Base-by-base conservation (phyloP, 92 coral and sea anemone species). In the Palythoa grandiflora region DNA sequence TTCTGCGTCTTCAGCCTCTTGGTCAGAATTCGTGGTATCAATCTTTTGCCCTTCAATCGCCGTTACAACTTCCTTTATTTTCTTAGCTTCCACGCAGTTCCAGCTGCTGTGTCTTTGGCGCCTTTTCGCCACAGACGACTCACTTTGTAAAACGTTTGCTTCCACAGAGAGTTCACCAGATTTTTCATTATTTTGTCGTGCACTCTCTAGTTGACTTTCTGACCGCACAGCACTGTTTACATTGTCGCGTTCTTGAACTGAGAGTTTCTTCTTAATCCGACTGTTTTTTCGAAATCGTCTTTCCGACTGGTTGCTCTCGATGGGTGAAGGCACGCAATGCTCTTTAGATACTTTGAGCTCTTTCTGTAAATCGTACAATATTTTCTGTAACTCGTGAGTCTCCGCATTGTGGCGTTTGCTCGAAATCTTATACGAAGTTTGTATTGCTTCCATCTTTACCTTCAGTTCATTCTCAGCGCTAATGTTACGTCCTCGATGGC, bases 401-500 rank as follows among this genome's bases (percentile, higher is more conserved):
- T 94, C 96, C 19, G 88, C 89, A 61, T 47, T 87, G 57, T 92
- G 90, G 78, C 92, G 83, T 63, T 88, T 92, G 86, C 91, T 94
- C 16, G 96, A 92, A 70, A 92, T 21, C 71, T 92, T 89, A 79
- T 92, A 77, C 9, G 94, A 94, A 71, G 93, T 86, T 71, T 94
- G 78, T 36, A 94, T 75, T 21, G 93, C 94, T 59, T 94, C 91
- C 14, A 94, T 78, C 74, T 90, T 92, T 73, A 88, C 89, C 75
- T 89, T 94, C 2, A 94, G 93, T 48, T 92, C 96, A 50, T 92
- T 92, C 66, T 94, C 96, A 7, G 91, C 48, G 51, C 92, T 94
- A 5, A 90, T 84, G 61, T 84, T 80, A 14, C 84, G 93, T 19
- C 94, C 21, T 36, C 74, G 91, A 3, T 78, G 78, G 40, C 84